phyloP scores from a whole-genome alignment of 2,888 invertebrate species.

The Spilosoma lubricipeda region DNA sequence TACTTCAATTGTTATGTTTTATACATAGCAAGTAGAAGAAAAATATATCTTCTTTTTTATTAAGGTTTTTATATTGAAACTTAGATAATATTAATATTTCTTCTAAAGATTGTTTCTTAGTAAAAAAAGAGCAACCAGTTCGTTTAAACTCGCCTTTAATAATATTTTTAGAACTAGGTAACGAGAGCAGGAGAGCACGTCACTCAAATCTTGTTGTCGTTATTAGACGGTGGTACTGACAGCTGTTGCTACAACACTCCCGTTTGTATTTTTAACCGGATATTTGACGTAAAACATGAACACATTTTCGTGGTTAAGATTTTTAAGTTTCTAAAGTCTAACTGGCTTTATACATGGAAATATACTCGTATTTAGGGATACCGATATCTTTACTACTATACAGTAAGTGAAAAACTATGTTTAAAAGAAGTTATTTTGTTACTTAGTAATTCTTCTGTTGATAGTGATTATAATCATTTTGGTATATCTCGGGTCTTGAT shows the following conservation, averaged over 20 bases:
- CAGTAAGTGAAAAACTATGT: neutral
- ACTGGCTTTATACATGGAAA: neutral
- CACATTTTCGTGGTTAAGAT: neutral
- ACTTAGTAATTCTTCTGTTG: neutral
- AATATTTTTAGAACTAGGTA: neutral
- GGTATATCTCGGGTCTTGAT: no score
- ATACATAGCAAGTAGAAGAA: neutral
- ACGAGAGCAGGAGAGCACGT: neutral
- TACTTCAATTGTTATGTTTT: neutral
- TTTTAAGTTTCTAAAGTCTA: neutral
- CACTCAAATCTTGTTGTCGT: neutral
- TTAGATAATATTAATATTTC: neutral
- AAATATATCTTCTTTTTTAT: neutral
- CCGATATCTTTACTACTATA: neutral
- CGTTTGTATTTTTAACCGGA: neutral
- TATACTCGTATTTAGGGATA: neutral
- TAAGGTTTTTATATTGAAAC: neutral
- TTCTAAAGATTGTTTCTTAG: neutral
- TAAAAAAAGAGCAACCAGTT: neutral
- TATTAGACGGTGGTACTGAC: neutral
- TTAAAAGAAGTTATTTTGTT: neutral
- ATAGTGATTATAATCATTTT: neutral
- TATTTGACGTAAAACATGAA: neutral
- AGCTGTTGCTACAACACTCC: neutral
- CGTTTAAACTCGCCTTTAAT: neutral